These are phyloP conservation scores for Drosophila emarginata DNA, from an alignment of 2,888 invertebrate species.

Conservation along the genomic window DNA sequence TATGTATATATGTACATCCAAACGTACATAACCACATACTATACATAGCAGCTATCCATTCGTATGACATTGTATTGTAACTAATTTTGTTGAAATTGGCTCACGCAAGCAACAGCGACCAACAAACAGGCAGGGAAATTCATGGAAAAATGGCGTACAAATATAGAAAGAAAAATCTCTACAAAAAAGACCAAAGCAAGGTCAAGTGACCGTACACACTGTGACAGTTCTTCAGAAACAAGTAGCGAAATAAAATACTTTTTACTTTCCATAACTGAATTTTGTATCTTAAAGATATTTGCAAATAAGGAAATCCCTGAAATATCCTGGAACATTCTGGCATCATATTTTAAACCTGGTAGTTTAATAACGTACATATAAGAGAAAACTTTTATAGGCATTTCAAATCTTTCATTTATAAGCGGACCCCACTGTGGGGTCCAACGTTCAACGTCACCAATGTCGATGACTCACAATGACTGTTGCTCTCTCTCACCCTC, in stretches of 20 bases:
- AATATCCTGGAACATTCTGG: too few species aligned
- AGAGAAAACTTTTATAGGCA: slow-evolving; percentile 12
- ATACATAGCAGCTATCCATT: slow-evolving; percentile 9
- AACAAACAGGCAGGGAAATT: slow-evolving; percentile 40
- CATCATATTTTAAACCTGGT: too few species aligned
- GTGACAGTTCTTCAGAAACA: neutral
- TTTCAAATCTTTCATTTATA: neutral
- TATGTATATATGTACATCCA: too few species aligned
- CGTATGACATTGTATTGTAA: slow-evolving; percentile 24
- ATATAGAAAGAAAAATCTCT: slow-evolving; percentile 58
- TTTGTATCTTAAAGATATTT: neutral
- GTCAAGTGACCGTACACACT: slow-evolving; percentile 45
- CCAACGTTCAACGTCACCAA: slow-evolving; percentile 50
- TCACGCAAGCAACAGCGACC: slow-evolving; percentile 16
- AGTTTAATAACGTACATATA: too few species aligned
- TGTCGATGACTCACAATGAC: slow-evolving; percentile 59
- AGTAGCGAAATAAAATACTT: neutral
- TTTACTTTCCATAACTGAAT: neutral
- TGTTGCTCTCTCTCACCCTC: slow-evolving; percentile 37
- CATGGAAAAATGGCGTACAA: slow-evolving; percentile 61
- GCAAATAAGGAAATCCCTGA: too few species aligned
- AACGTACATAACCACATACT: neutral
- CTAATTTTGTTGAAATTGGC: slow-evolving; percentile 34
- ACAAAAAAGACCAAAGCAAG: slow-evolving; percentile 68
- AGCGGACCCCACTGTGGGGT: slow-evolving; percentile 11